Evolutionary conservation across 2,888 invertebrate genomes (phyloP), one percentile per base, ranked within the genome.

Genomic region (Diogma glabrata): DNA sequence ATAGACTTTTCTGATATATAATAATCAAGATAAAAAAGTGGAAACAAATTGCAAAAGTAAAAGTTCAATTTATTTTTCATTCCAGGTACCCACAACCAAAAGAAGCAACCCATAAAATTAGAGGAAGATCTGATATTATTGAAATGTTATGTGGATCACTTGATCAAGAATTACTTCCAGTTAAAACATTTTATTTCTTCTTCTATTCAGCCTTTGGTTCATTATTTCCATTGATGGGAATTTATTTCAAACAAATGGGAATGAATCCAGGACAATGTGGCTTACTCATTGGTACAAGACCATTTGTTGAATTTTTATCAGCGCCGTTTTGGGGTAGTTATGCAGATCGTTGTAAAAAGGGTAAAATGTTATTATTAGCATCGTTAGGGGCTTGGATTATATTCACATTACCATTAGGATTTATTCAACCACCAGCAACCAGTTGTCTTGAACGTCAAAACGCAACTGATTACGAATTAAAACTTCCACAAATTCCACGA

Each of bases 171-270:
- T 75, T 99, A 50, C 78, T 97, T 58, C 85, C 94, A 51, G 93
- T 94, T 59, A 97, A 99, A 72, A 85, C 91, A 19, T 99, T 99
- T 72, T 99, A 99, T 70, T 96, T 99, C 73, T 96, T 96, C 78
- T 99, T 97, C 75, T 99, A 96, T 72, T 93, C 96, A 38, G 96
- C 97, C 2, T 99, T 99, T 67, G 99, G 99, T 6, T 94, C 94
- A 1, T 78, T 99, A 14, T 99, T 97, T 67, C 99, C 99, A 0
- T 74, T 99, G 55, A 90, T 99, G 86, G 97, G 95, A 30, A 92
- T 99, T 45, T 99, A 97, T 73, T 99, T 99, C 77, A 99, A 99
- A 74, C 97, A 97, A 75, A 87, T 97, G 84, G 95, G 95, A 54
- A 95, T 99, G 94, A 96, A 95, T 71, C 91, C 96, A 1, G 87